A percentile compares a stretch with the other conserved stretches of the same genome.
Evolutionary conservation across 23 tunicate genomes (phyloP).

Genomic region (Trididemnum miniatum): DNA sequence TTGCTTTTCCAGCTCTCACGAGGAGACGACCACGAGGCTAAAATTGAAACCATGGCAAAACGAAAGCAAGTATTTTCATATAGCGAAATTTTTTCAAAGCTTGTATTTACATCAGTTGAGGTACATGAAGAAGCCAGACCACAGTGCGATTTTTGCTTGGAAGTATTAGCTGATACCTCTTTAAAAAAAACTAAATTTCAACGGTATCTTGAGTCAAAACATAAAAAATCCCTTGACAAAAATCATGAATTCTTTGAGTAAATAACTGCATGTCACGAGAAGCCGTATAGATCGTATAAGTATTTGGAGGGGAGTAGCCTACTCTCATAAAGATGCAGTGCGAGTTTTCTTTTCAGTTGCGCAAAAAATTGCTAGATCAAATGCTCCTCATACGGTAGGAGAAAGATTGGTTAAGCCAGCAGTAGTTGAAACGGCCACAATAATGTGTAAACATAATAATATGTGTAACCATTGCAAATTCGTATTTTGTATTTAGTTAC

Average conservation of each 20-base stretch:
- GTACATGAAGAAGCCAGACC: slow-evolving; percentile 52
- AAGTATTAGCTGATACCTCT: slow-evolving; percentile 65
- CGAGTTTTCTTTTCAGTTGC: slow-evolving; percentile 35
- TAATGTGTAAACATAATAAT: slow-evolving; percentile 12
- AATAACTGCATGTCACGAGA: slow-evolving; percentile 25
- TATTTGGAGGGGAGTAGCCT: slow-evolving; percentile 45
- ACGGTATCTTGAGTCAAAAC: slow-evolving; percentile 56
- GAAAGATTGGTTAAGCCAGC: slow-evolving; percentile 37
- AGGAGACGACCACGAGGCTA: no score
- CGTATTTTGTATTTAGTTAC: no score
- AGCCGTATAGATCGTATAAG: slow-evolving; percentile 57
- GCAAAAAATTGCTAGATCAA: slow-evolving; percentile 36
- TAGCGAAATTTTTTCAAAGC: slow-evolving; percentile 28
- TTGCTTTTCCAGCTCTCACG: no score
- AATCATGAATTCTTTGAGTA: slow-evolving; percentile 20
- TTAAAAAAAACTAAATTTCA: slow-evolving; percentile 51
- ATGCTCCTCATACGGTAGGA: slow-evolving; percentile 44
- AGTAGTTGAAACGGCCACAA: slow-evolving; percentile 41
- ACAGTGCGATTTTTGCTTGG: slow-evolving; percentile 46
- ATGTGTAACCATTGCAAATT: no score
- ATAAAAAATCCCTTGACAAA: slow-evolving; percentile 38
- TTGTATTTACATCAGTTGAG: slow-evolving; percentile 56
- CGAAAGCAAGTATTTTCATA: slow-evolving; percentile 57
- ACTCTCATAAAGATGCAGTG: slow-evolving; percentile 36
- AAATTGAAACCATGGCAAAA: no score